Evolutionary conservation across 2,888 invertebrate genomes (phyloP), one percentile per base, ranked within the genome.

Genomic region (Drosophila tanythrix): DNA sequence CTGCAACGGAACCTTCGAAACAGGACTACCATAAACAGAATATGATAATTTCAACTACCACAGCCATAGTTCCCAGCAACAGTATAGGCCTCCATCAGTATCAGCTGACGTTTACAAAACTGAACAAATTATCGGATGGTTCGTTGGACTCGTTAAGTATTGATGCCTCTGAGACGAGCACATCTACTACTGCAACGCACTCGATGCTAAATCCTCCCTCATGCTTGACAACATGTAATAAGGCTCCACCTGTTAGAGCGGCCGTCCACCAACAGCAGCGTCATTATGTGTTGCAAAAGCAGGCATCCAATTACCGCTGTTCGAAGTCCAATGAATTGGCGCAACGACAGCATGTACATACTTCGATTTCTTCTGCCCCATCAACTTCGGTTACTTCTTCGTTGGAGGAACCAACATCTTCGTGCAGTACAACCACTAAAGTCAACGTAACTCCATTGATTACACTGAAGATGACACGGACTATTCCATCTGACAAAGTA

Each of bases 401-500:
- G 31, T 33, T 29, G 51, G 55, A 64, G 53, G 40, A 31, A 40
- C 58, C 67, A 38, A 56, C 62, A 51, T 65, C 69, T 8, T 64
- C 61, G 18, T 62, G 70, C 43, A 66, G 56, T 66, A 63, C 76
- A 64, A 62, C 50, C 57, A 43, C 50, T 27, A 86, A 73, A 52
- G 43, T 36, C 43, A 82, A 77, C 52, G 76, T 80, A 57, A 59
- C 79, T 48, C 79, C 91, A 48, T 81, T 90, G 66, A 88, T 89
- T 78, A 91, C 91, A 74, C 90, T 90, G 74, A 92, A 92, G 75
- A 96, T 96, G 96, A 96, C 96, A 93, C 96, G 96, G 94, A 96
- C 96, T 94, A 95, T 96, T 94, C 96, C 96, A 93, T 96, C 96
- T 94, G 96, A 96, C 95, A 96, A 96, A 96, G 96, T 96, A 94